A percentile compares a stretch with the other conserved stretches of the same genome.
Evolutionary conservation across 2,888 invertebrate species (phyloP).

Genomic region (Aradus depressus): DNA sequence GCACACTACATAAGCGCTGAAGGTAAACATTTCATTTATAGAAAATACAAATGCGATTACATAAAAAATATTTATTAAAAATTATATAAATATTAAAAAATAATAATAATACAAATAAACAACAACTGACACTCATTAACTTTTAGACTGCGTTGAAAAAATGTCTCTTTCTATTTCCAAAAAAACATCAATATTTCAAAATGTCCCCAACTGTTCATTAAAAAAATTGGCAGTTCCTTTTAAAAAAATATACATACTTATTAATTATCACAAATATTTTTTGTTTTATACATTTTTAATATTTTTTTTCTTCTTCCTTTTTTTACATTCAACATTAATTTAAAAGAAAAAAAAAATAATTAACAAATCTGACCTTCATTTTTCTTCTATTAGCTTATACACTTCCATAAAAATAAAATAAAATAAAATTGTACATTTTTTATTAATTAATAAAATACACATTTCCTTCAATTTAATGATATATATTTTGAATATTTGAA

Average conservation of each 20-base stretch:
- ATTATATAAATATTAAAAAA: background rate
- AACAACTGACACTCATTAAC: background rate
- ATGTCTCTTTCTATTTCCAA: background rate
- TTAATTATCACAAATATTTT: constrained; percentile 17
- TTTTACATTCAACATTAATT: too few relatives aligned
- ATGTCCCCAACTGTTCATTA: background rate
- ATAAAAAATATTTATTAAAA: background rate
- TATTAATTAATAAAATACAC: too few relatives aligned
- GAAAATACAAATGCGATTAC: background rate
- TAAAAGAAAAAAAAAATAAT: too few relatives aligned
- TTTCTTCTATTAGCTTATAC: too few relatives aligned
- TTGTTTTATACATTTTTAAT: constrained; percentile 4
- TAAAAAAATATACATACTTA: constrained; percentile 15
- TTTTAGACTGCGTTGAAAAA: background rate
- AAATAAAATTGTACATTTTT: too few relatives aligned
- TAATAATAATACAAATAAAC: background rate
- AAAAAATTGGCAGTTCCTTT: constrained; percentile 14
- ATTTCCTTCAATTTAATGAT: too few relatives aligned
- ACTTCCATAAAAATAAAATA: too few relatives aligned
- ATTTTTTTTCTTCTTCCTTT: too few relatives aligned
- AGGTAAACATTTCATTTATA: background rate
- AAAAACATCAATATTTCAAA: too few relatives aligned
- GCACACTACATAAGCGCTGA: constrained; percentile 3
- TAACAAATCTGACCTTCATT: too few relatives aligned
- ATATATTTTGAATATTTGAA: too few relatives aligned